Base-by-base conservation (phyloP, 2,888 invertebrate species). In the Dioctria linearis region DNA sequence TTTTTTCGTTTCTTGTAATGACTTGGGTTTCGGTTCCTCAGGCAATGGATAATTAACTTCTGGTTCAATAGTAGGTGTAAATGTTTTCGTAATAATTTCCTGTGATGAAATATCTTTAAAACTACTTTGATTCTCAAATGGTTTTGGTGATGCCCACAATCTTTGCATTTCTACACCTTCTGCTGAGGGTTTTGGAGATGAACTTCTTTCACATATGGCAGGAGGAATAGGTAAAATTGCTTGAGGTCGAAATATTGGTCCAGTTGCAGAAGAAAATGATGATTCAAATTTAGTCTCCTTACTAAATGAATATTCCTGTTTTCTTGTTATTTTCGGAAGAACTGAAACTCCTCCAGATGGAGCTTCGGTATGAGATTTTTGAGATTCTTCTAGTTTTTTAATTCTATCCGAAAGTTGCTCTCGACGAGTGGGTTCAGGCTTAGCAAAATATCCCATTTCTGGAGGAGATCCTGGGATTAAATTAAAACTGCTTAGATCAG, bases 381-480 rank as follows among this genome's bases (percentile, higher is more conserved):
- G 91, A 51, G 90, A 90, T 85, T 92, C 92, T 84, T 92, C 91
- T 11, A 93, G 86, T 83, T 91, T 90, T 84, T 91, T 92, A 2
- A 92, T 91, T 84, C 91, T 91, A 40, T 91, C 90, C n/a, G 90
- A 89, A 46, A 93, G 89, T 65, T 91, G 90, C 67, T 91, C 91
- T 79, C 89, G 88, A 83, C 89, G 85, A 86, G 89, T 83, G 84
- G 89, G 84, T 81, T 84, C 85, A 5, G 85, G 84, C 85, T 91
- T 91, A 0, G 93, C 63, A 73, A 91, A 90, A 83, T 91, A 93
- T 57, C 92, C 92, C 67, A 93, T 92, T 88, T 93, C 92, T 51
- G 94, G 93, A 8, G 94, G 93, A n/a, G 93, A 92, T 84, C 93
- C 94, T 0, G 93, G 93, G 79, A 91, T 90, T 3, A 94, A 86